Conservation (phyloP, 2,113 vertebrate species). For the Motacilla tschutschensis region DNA sequence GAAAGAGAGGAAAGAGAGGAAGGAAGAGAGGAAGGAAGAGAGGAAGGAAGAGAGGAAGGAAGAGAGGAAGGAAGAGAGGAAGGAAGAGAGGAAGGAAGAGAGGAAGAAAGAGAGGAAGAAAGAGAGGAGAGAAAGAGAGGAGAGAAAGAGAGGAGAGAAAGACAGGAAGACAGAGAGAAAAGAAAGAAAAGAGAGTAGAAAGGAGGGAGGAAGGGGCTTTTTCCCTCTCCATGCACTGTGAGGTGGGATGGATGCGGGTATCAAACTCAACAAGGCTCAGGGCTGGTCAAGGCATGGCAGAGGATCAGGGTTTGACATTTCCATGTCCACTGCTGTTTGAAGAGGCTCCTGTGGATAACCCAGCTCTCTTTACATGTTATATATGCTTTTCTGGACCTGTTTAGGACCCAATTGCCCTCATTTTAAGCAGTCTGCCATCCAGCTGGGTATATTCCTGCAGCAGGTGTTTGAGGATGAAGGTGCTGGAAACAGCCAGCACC, state of each 20-base stretch:
- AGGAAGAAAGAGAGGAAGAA: no score
- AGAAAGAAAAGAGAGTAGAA: no score
- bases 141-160: fast-evolving
- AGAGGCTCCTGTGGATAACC: background rate
- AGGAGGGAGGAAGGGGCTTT: background rate
- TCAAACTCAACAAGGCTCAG: background rate
- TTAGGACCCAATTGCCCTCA: background rate
- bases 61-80: no score
- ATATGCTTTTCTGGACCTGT: background rate
- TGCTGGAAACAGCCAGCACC: background rate
- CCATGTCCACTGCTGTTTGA: background rate
- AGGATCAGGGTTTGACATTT: background rate
- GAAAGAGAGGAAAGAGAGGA: no score
- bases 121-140: fast-evolving
- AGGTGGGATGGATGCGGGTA: fast-evolving
- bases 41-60: no score
- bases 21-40: no score
- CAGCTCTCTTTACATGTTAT: background rate
- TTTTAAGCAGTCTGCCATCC: background rate
- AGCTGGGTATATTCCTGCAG: background rate
- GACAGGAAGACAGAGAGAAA: fast-evolving
- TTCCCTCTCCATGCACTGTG: background rate
- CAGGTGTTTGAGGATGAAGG: background rate
- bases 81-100: no score
- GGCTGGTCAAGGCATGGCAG: background rate